Base-by-base conservation (phyloP, 2,113 vertebrate genomes). In the Phyllopteryx taeniolatus region DNA sequence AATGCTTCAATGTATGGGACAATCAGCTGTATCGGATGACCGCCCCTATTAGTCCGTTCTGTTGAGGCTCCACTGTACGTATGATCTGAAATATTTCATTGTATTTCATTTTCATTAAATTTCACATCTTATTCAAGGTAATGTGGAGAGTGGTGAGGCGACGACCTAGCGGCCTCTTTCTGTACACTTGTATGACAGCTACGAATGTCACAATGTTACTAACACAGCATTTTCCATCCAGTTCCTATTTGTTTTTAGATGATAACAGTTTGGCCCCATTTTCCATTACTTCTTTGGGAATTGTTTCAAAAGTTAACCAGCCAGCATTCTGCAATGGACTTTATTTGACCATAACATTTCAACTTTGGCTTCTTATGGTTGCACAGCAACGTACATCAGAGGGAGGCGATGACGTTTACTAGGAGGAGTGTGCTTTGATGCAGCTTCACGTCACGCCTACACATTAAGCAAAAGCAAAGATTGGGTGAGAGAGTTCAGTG, bases 361-460 rank as follows among this genome's bases (percentile, higher is more conserved):
- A 31, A 59, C 22, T 33, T 22, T 8, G 27, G 22, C 27, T 53
- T 14, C 49, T 17, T 53, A 53, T 13, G 27, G 10, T 59, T 13
- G 27, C 56, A 14, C 56, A 31, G 56, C 13, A 14, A 31, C 5
- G n/a, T 27, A 57, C 20, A 57, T 57, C 20, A 57, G 54, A 57
- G 54, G 22, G 56, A 78, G 62, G 53, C 33, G 35, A 77, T 83
- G 79, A 79, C 78, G 69, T 84, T 81, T 79, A 51, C 73, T n/a
- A 51, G 66, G 61, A 35, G 42, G 75, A 67, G 68, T 69, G 76
- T 63, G 74, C 83, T 85, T 86, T 90, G 82, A 89, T 79, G 83
- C 69, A 20, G 77, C 72, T 79, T 90, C 73, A 75, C 64, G 80
- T 78, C 31, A 71, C 68, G 80, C 87, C 88, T 67, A 86, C 79